Evolutionary conservation across 2,888 invertebrate genomes (phyloP).

Genomic region (Resseliella maxima): DNA sequence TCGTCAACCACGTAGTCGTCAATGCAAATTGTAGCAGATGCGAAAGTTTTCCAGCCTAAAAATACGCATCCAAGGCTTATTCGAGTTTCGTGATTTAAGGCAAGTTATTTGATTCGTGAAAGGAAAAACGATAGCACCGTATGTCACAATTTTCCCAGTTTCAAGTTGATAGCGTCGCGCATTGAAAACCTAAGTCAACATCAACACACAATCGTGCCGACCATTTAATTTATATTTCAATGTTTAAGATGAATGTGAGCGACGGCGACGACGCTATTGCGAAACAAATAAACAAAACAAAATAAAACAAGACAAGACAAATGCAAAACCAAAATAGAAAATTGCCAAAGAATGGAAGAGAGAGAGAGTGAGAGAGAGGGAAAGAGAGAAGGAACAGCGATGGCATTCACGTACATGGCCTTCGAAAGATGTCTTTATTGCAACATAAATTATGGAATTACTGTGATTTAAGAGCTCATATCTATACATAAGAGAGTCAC

Average conservation of each 20-base stretch:
- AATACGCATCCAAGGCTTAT: not conserved
- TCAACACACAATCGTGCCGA: slow-evolving; percentile 24
- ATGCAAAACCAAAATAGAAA: no score
- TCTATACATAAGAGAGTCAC: not conserved
- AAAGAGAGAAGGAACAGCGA: not conserved
- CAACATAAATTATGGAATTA: slow-evolving; percentile 47
- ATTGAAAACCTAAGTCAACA: slow-evolving; percentile 11
- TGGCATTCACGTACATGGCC: not conserved
- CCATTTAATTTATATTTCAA: slow-evolving; percentile 9
- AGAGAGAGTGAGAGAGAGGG: not conserved
- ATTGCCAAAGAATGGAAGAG: no score
- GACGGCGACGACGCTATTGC: not conserved
- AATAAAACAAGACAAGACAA: not conserved
- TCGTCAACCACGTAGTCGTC: not conserved
- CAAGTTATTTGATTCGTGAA: not conserved
- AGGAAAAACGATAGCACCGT: not conserved
- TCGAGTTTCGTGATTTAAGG: not conserved
- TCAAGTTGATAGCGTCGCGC: not conserved
- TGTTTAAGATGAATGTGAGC: not conserved
- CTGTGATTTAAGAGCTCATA: slow-evolving; percentile 32
- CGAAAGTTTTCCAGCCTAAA: not conserved
- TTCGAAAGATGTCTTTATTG: not conserved
- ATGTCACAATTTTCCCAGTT: not conserved
- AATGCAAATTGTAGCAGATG: slow-evolving; percentile 23
- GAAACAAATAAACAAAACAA: not conserved